Conservation (phyloP, 2,113 vertebrate genomes). For the Martes martes region DNA sequence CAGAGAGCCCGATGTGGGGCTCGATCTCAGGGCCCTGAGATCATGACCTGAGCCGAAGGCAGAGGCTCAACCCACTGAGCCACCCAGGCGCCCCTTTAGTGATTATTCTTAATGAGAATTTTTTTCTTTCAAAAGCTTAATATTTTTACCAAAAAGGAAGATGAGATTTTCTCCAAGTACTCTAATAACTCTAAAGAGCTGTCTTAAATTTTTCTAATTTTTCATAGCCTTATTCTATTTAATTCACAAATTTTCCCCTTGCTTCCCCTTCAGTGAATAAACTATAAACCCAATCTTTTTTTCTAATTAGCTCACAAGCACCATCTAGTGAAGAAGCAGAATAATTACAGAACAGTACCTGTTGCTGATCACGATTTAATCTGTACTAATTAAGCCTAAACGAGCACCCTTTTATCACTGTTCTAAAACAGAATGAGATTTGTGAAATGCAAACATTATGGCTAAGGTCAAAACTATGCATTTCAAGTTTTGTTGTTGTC, state of each 20-base stretch:
- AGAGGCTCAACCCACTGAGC: too few species aligned
- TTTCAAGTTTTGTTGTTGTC: not conserved
- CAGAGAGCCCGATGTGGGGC: too few species aligned
- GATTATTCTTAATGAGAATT: not conserved
- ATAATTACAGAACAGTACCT: not conserved
- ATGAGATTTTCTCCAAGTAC: conserved; percentile 50
- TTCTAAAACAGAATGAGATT: not conserved
- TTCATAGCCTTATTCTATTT: conserved; percentile 56
- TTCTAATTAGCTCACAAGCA: conserved; percentile 64
- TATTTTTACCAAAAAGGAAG: conserved; percentile 48
- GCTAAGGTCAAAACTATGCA: not conserved
- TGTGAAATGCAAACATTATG: not conserved
- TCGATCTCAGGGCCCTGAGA: too few species aligned
- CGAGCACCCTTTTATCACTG: not conserved
- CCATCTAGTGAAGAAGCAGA: conserved; percentile 69
- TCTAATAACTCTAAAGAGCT: conserved; percentile 12
- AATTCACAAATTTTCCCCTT: conserved; percentile 59
- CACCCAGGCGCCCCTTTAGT: not conserved
- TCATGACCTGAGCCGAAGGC: too few species aligned
- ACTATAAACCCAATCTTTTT: not conserved
- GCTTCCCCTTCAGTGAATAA: conserved; percentile 31
- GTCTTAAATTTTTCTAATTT: conserved; percentile 48
- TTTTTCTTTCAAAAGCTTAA: conserved; percentile 42
- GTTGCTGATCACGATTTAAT: too few species aligned
- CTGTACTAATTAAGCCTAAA: not conserved